Percentiles rank a stretch among this genome's conserved stretches.
Evolutionary conservation across 1,140 invertebrate genomes (phyloP).

Genomic region (Drosophila nasuta): DNA sequence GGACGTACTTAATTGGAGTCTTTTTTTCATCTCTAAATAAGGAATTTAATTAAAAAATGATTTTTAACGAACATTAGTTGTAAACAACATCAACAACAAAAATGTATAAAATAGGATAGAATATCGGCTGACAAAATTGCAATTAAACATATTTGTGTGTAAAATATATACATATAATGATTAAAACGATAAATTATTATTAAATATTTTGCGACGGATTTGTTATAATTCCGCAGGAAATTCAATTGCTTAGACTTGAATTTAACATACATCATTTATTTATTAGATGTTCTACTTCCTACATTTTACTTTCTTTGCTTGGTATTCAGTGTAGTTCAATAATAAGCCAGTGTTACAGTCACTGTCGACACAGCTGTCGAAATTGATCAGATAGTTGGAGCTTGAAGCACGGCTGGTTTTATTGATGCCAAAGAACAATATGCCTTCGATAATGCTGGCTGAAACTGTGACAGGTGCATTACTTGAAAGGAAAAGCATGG

Average conservation of each 20-base stretch:
- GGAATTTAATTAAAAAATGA: no score
- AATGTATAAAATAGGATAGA: no score
- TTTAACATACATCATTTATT: no score
- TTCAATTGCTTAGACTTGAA: no score
- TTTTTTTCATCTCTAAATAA: not conserved
- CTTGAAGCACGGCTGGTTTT: slow-evolving; percentile 16
- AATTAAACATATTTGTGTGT: no score
- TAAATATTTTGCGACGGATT: no score
- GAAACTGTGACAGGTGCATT: slow-evolving; percentile 33
- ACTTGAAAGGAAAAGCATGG: slow-evolving; percentile 10
- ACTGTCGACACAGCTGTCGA: not conserved
- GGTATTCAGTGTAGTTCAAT: not conserved
- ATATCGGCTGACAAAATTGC: no score
- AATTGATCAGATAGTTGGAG: slow-evolving; percentile 1
- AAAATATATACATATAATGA: no score
- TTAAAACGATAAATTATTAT: no score
- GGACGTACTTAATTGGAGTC: not conserved
- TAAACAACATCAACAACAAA: no score
- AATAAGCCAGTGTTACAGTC: not conserved
- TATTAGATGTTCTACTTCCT: no score
- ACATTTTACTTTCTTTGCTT: not conserved
- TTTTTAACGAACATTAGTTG: not conserved
- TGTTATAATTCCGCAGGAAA: no score
- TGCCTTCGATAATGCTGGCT: slow-evolving; percentile 23
- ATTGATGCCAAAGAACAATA: slow-evolving; percentile 16